phyloP scores from a whole-genome alignment of 2,797 vertebrate species.

The Sebastes minor region DNA sequence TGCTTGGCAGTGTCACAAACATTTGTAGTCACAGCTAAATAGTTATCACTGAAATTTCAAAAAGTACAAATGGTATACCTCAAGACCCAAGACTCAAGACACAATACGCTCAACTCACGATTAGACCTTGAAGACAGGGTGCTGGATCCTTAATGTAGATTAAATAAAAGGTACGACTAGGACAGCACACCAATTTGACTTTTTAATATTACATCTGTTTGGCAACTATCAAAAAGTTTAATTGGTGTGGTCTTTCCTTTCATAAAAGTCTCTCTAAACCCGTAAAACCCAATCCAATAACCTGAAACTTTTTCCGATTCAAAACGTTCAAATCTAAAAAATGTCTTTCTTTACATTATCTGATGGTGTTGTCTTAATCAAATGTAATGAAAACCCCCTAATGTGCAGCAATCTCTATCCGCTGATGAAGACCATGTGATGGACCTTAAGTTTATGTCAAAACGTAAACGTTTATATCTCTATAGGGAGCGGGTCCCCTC shows the following conservation, averaged over 20 bases:
- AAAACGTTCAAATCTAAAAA: neutral
- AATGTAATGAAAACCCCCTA: neutral
- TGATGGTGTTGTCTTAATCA: neutral
- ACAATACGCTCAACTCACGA: too few species aligned
- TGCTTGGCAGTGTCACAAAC: neutral
- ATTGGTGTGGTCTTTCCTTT: too few species aligned
- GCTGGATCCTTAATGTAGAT: too few species aligned
- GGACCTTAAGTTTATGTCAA: neutral
- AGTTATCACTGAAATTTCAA: neutral
- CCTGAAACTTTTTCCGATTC: neutral
- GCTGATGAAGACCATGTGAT: neutral
- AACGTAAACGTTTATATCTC: neutral
- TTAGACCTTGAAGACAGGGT: too few species aligned
- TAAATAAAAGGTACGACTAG: too few species aligned
- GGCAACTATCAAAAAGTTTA: too few species aligned
- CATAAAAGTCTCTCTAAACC: neutral
- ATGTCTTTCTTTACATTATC: neutral
- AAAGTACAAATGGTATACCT: neutral
- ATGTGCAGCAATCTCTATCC: neutral
- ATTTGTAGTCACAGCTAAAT: neutral
- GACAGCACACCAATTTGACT: fast-evolving
- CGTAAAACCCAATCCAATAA: neutral
- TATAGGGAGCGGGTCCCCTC: too few species aligned
- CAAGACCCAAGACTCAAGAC: neutral
- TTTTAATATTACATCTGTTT: too few species aligned